These are phyloP conservation scores for Drosophila punjabiensis DNA, from an alignment of 1,140 invertebrate genomes.

Conservation along the genomic window DNA sequence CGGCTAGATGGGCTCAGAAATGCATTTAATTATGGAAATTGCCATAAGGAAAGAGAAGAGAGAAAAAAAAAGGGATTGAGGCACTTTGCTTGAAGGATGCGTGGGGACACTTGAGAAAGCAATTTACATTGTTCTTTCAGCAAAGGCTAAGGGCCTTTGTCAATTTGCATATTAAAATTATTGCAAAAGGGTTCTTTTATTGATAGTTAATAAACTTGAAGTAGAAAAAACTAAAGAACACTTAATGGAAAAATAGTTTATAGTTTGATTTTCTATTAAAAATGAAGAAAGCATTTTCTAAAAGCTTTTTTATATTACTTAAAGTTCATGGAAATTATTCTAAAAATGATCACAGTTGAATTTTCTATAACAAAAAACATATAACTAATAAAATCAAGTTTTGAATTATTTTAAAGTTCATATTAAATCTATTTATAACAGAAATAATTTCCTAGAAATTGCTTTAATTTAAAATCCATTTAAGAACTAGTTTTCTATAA, in stretches of 20 bases:
- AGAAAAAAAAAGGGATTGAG: not conserved
- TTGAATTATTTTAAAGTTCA: not conserved
- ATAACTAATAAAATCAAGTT: too few species aligned
- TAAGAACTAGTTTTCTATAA: not conserved
- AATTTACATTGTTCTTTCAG: conserved; percentile 6
- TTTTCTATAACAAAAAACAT: too few species aligned
- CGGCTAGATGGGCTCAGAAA: conserved; percentile 27
- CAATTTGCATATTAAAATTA: conserved; percentile 45
- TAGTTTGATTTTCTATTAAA: not conserved
- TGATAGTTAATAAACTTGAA: not conserved
- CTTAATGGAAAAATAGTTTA: not conserved
- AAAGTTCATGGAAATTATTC: too few species aligned
- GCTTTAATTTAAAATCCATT: not conserved
- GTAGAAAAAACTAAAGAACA: not conserved
- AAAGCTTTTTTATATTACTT: too few species aligned
- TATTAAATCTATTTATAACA: not conserved
- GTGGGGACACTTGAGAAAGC: conserved; percentile 49
- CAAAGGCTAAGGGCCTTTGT: conserved; percentile 27
- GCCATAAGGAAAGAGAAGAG: conserved; percentile 8
- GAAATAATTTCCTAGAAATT: not conserved
- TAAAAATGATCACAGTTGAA: too few species aligned
- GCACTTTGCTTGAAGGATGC: conserved; percentile 2
- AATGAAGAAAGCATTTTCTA: not conserved
- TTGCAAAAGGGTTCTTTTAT: conserved; percentile 3
- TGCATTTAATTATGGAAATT: conserved; percentile 46